A percentile compares a stretch with the other conserved stretches of the same genome.
Conservation (phyloP, 2,113 vertebrate genomes). For the Erythrocercus mccallii region DNA sequence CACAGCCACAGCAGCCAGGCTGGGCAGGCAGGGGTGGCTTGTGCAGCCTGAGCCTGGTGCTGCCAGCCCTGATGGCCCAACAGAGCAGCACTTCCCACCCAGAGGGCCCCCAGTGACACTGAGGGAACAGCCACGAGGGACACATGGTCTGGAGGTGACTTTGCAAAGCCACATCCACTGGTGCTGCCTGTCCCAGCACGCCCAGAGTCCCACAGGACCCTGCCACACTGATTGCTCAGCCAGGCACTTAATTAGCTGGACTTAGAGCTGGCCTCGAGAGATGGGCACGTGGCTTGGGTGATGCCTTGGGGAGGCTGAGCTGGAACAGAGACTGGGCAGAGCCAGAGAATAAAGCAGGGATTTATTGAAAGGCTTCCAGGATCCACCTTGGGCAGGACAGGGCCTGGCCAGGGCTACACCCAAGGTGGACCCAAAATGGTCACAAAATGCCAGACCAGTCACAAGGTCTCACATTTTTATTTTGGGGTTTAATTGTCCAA, state of each 20-base stretch:
- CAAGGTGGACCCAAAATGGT: no score
- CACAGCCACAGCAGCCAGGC: not conserved
- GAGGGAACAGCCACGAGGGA: not conserved
- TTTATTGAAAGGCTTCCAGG: no score
- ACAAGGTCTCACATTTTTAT: no score
- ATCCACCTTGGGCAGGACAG: no score
- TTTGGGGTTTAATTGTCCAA: no score
- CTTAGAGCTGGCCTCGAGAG: not conserved
- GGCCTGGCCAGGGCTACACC: no score
- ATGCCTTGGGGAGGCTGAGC: no score
- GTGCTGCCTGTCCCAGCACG: no score
- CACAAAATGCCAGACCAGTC: no score
- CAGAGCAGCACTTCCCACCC: not conserved
- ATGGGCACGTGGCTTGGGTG: not conserved
- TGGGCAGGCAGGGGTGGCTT: not conserved
- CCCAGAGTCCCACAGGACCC: not conserved
- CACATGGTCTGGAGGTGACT: conserved; percentile 33
- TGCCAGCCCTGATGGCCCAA: not conserved
- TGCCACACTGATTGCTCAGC: not conserved
- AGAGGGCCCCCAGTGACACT: no score
- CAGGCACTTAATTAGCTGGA: not conserved
- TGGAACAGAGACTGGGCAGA: no score
- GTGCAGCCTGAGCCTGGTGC: not conserved
- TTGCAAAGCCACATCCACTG: not conserved
- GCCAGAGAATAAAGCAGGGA: no score